phyloP scores from a whole-genome alignment of 2,113 vertebrate species.

The Gobius niger region DNA sequence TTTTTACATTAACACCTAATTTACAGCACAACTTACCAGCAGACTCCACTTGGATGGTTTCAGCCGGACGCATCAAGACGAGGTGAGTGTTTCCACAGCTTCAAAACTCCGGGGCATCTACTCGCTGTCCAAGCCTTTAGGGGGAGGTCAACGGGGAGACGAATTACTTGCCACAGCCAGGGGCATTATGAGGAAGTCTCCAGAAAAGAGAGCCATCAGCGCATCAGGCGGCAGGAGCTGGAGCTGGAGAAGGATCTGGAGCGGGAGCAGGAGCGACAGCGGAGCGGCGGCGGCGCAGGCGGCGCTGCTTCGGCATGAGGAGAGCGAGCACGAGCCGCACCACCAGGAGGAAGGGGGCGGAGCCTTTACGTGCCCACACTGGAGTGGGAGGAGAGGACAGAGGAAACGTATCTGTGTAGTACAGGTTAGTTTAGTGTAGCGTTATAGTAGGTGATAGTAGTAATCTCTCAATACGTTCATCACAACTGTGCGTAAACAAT shows the following conservation, averaged over 20 bases:
- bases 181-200: slow-evolving; percentile 39
- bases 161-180: slow-evolving; percentile 13
- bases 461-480: no score
- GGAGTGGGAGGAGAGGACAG: background rate
- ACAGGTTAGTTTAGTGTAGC: no score
- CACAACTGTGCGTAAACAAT: no score
- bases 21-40: slow-evolving; percentile 67
- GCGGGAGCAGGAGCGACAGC: slow-evolving; percentile 14
- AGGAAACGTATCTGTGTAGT: background rate
- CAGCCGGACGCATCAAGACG: slow-evolving; percentile 30
- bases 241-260: slow-evolving; percentile 15
- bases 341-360: slow-evolving; percentile 30
- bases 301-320: slow-evolving; percentile 43
- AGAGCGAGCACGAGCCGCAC: slow-evolving; percentile 42
- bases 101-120: slow-evolving; percentile 28
- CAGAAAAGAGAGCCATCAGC: slow-evolving; percentile 41
- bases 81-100: slow-evolving; percentile 20
- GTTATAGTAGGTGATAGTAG: no score
- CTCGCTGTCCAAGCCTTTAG: slow-evolving; percentile 7
- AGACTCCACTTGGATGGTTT: slow-evolving; percentile 41
- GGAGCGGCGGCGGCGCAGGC: slow-evolving; percentile 28
- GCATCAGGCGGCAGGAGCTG: slow-evolving; percentile 18
- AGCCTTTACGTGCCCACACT: background rate
- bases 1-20: background rate
- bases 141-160: slow-evolving; percentile 11